Conservation (phyloP, 2,113 vertebrate species). For the Nipponia nippon region DNA sequence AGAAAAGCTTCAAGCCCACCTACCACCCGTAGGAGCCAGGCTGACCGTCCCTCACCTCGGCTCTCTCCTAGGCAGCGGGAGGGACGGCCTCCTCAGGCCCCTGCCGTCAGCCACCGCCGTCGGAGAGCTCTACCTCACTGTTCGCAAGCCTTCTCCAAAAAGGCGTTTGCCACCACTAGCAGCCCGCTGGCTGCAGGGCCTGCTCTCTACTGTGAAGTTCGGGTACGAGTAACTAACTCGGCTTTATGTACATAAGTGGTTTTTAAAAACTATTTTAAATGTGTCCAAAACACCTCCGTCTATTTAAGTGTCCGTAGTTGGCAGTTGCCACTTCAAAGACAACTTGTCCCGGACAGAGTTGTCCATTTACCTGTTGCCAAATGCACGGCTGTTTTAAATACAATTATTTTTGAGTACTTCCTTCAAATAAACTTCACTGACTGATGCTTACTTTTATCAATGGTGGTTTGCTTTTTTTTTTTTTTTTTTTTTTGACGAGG, state of each 20-base stretch:
- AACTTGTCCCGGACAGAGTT: background rate
- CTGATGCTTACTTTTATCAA: background rate
- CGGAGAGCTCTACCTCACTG: conserved; percentile 44
- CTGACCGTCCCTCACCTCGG: too few relatives aligned
- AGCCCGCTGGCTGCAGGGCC: background rate
- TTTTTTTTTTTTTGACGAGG: too few relatives aligned
- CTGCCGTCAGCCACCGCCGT: rapidly evolving
- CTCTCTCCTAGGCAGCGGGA: background rate
- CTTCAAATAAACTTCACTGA: background rate
- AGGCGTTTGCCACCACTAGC: background rate
- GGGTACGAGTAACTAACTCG: rapidly evolving
- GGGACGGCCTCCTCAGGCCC: rapidly evolving
- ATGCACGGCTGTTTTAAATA: background rate
- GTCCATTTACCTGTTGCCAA: background rate
- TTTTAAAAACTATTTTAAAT: background rate
- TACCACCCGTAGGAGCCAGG: too few relatives aligned
- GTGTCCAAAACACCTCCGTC: background rate
- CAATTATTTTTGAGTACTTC: background rate
- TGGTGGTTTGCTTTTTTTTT: too few relatives aligned
- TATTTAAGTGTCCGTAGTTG: background rate
- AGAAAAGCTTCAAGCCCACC: background rate
- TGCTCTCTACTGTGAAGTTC: background rate
- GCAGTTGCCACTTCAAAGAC: background rate
- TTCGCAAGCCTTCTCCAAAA: background rate
- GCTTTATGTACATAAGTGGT: background rate